Base-by-base conservation (phyloP, 2,888 invertebrate genomes). In the Hypselothyrea guttata region DNA sequence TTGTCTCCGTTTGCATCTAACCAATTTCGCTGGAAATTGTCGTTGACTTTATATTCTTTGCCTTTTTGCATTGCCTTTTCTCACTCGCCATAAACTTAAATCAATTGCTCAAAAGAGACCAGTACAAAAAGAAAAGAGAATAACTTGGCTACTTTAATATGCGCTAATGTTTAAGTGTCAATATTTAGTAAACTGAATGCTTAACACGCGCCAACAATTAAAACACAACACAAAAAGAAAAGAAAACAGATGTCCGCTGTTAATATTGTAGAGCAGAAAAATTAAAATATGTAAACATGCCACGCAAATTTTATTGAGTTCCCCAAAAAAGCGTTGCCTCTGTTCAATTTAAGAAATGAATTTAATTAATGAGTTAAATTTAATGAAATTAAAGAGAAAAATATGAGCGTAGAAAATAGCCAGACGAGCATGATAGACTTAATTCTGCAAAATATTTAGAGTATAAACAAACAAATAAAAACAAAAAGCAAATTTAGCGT, bases 161-260 rank as follows among this genome's bases (percentile, higher is more conserved):
- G 47, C 33, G 33, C 41, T 56, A 59, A 70, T 63, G 33, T 37
- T 52, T 22, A 3, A 22, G 22, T 7, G 22, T 51, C 69, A 56
- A 48, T 46, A 60, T 33, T 31, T 31, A 7, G n/a, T 22, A 16
- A 33, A n/a, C 31, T 31, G 34, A 75, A 75, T 69, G 61, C 37
- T 41, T 54, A 66, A 59, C 72, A 75, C 46, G 48, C 60, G 69
- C 71, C 49, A 34, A 37, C 64, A 81, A 77, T 81, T 81, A 81
- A 69, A 55, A 46, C 28, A 8, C 22, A 28, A n/a, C 35, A 27
- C 1, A 16, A 13, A 40, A 9, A 18, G 35, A 34, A 34, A 71
- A 62, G 11, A 31, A 18, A 66, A 55, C 62, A 73, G 60, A 62
- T 56, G 65, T 27, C 53, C 9, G 11, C 12, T 51, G 37, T 22